Evolutionary conservation across 2,888 invertebrate genomes (phyloP).

Genomic region (Synanthedon formicaeformis): DNA sequence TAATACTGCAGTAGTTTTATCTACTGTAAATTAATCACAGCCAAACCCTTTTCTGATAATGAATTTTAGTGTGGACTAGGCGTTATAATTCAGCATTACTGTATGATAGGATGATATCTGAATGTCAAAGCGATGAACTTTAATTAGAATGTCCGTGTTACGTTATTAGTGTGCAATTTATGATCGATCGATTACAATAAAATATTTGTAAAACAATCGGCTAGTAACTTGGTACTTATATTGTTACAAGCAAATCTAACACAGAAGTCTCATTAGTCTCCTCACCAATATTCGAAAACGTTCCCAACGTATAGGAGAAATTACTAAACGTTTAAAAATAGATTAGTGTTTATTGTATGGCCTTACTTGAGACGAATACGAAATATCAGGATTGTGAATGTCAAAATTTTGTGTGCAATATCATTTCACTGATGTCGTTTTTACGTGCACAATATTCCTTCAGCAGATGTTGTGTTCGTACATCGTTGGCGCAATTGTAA

Average conservation of each 20-base stretch:
- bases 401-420: conserved; percentile 69
- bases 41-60: conserved; percentile 65
- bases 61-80: conserved; percentile 56
- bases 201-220: conserved; percentile 31
- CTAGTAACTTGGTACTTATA: conserved; percentile 48
- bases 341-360: conserved; percentile 71
- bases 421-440: conserved; percentile 66
- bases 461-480: conserved; percentile 57
- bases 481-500: conserved; percentile 63
- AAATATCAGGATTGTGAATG: conserved; percentile 69
- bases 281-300: conserved; percentile 63
- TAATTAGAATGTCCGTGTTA: conserved; percentile 68
- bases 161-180: conserved; percentile 66
- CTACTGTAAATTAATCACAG: conserved; percentile 47
- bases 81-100: conserved; percentile 47
- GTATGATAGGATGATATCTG: conserved; percentile 60
- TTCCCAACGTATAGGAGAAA: conserved; percentile 65
- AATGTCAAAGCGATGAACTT: conserved; percentile 71
- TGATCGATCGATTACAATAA: conserved; percentile 41
- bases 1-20: conserved; percentile 54
- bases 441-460: conserved; percentile 45
- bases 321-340: conserved; percentile 71
- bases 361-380: conserved; percentile 71
- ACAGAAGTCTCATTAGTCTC: conserved; percentile 60
- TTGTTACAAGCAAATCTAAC: conserved; percentile 59